Evolutionary conservation across 2,113 vertebrate species (phyloP).

Genomic region (Myotis yumanensis): DNA sequence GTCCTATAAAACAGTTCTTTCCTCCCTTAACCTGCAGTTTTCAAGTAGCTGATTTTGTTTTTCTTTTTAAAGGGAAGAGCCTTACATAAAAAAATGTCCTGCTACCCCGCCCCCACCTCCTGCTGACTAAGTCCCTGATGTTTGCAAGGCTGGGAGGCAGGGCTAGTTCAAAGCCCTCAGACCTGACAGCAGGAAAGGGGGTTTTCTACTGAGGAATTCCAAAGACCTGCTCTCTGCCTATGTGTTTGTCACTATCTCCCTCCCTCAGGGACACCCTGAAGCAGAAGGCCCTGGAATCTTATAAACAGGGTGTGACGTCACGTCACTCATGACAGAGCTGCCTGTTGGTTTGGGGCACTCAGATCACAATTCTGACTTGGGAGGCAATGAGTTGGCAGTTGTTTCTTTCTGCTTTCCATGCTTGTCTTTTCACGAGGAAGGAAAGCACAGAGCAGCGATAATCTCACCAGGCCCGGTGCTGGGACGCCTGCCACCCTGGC

Average conservation of each 20-base stretch:
- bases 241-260: not conserved
- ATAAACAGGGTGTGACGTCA: not conserved
- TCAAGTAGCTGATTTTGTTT: not conserved
- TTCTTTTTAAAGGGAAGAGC: not conserved
- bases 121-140: not conserved
- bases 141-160: not conserved
- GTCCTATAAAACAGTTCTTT: not conserved
- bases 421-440: not conserved
- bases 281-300: not conserved
- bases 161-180: not conserved
- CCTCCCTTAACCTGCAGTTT: not conserved
- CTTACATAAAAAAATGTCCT: not conserved
- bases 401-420: not conserved
- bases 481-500: not conserved
- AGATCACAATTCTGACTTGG: not conserved
- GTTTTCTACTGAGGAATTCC: not conserved
- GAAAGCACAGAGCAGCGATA: not conserved
- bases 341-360: not conserved
- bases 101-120: accelerated
- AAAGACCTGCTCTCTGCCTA: not conserved
- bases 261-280: not conserved
- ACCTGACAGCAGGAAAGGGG: not conserved
- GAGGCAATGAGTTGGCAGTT: not conserved
- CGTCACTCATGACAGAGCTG: accelerated
- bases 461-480: not conserved